Conservation (phyloP, 2,888 invertebrate species). For the Xanthorhoe spadicearia region DNA sequence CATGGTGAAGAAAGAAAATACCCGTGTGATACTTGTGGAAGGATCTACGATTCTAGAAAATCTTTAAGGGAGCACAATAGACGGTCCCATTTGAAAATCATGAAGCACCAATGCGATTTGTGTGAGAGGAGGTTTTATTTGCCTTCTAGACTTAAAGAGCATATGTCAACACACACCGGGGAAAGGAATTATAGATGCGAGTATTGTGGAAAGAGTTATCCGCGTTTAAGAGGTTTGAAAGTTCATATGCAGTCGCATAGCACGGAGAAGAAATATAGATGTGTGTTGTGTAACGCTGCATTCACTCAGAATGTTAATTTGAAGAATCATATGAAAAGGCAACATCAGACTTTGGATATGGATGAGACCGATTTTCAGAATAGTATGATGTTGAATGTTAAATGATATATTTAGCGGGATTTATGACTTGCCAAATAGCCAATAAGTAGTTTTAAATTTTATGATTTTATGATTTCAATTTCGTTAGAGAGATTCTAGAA, state of each 20-base stretch:
- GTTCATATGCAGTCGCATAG: slow-evolving; percentile 84
- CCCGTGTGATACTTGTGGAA: slow-evolving; percentile 71
- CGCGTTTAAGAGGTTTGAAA: slow-evolving; percentile 82
- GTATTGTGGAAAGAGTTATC: slow-evolving; percentile 85
- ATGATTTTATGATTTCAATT: too few relatives aligned
- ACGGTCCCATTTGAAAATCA: slow-evolving; percentile 70
- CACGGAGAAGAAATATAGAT: slow-evolving; percentile 82
- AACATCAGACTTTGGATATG: slow-evolving; percentile 71
- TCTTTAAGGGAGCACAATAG: slow-evolving; percentile 72
- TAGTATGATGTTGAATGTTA: slow-evolving; percentile 19
- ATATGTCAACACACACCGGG: slow-evolving; percentile 82
- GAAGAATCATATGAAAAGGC: slow-evolving; percentile 84
- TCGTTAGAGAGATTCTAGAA: too few relatives aligned
- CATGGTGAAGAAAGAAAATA: slow-evolving; percentile 74
- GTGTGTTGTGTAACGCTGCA: slow-evolving; percentile 78
- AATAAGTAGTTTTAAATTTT: too few relatives aligned
- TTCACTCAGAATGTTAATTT: slow-evolving; percentile 84
- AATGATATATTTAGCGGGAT: too few relatives aligned
- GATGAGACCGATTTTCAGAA: slow-evolving; percentile 49
- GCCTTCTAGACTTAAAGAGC: slow-evolving; percentile 74
- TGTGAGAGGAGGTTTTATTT: slow-evolving; percentile 77
- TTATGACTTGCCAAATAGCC: too few relatives aligned
- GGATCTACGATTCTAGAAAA: slow-evolving; percentile 72
- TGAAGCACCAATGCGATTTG: slow-evolving; percentile 71
- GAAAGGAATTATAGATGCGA: slow-evolving; percentile 83